These are phyloP conservation scores for Myotis findleyi DNA, from an alignment of 2,797 vertebrate genomes.

Conservation along the genomic window DNA sequence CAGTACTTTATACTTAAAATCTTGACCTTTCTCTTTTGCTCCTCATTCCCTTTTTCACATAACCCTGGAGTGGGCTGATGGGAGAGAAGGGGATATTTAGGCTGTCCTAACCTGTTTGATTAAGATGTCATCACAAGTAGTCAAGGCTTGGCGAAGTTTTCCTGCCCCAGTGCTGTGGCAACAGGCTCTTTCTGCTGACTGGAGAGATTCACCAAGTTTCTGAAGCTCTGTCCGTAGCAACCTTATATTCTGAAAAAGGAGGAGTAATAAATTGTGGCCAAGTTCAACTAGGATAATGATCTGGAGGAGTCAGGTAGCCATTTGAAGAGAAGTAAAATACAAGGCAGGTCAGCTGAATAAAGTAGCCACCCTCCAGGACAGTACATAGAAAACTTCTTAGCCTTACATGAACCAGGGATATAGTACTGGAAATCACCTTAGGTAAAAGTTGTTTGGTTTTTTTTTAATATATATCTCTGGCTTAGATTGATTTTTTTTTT, in stretches of 20 bases:
- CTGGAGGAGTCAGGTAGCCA: neutral
- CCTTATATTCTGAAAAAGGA: constrained; percentile 91
- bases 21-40: constrained; percentile 22
- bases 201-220: constrained; percentile 91
- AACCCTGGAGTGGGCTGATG: neutral
- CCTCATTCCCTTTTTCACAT: neutral
- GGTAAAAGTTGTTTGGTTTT: neutral
- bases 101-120: constrained; percentile 92
- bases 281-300: neutral
- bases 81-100: neutral
- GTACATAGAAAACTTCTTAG: neutral
- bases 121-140: constrained; percentile 92
- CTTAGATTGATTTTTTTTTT: too few relatives aligned
- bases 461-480: too few relatives aligned
- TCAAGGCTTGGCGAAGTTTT: constrained; percentile 91
- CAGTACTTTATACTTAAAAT: constrained; percentile 31
- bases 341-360: constrained; percentile 33
- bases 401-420: neutral
- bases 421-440: neutral
- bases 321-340: constrained; percentile 52
- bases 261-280: constrained; percentile 16
- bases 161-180: constrained; percentile 96
- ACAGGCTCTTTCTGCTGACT: constrained; percentile 95
- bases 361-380: neutral
- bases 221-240: constrained; percentile 92